Conservation (phyloP, 2,888 invertebrate genomes). For the Cinara cedri region DNA sequence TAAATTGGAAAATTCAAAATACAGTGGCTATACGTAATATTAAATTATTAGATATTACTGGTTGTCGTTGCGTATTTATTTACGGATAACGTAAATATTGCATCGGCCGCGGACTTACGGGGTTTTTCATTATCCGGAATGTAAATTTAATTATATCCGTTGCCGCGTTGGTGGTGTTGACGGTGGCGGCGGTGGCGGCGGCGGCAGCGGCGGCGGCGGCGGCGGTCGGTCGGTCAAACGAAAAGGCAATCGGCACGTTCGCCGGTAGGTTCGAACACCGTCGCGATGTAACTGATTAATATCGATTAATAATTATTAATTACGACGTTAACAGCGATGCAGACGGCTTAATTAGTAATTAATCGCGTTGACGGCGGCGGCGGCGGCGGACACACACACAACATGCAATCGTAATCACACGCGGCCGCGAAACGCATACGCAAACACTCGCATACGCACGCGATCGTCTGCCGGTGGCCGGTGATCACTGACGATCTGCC, state of each 20-base stretch:
- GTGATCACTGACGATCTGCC: constrained; percentile 44
- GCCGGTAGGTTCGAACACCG: neutral
- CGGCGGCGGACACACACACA: neutral
- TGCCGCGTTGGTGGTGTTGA: too few relatives aligned
- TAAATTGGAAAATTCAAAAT: too few relatives aligned
- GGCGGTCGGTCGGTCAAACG: too few relatives aligned
- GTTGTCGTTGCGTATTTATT: too few relatives aligned
- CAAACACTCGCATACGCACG: constrained; percentile 11
- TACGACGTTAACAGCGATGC: neutral
- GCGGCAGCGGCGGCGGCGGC: too few relatives aligned
- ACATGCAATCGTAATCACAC: neutral
- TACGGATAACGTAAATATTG: too few relatives aligned
- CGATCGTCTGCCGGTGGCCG: constrained; percentile 39
- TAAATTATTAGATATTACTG: too few relatives aligned
- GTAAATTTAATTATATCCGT: too few relatives aligned
- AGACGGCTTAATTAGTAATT: constrained; percentile 4
- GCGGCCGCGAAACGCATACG: constrained; percentile 18
- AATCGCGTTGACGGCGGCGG: neutral
- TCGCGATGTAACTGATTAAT: neutral
- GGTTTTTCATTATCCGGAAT: neutral
- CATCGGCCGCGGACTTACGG: constrained; percentile 9
- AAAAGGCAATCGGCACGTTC: neutral
- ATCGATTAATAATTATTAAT: neutral
- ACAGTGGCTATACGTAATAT: too few relatives aligned
- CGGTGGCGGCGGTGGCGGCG: too few relatives aligned